Base-by-base conservation (phyloP, 2,113 vertebrate species). In the Tetrax tetrax region DNA sequence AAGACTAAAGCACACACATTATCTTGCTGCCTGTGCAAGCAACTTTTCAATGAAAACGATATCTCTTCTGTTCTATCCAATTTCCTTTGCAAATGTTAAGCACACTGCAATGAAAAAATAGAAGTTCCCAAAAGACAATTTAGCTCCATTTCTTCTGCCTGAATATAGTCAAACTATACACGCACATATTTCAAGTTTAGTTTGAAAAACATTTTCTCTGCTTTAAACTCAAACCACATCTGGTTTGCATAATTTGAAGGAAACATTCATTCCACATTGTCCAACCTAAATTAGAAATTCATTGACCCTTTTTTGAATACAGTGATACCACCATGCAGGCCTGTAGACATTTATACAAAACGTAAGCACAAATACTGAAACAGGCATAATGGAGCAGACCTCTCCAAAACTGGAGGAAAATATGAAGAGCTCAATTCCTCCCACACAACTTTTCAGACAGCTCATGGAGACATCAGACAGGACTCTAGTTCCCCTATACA, bases 141-240 rank as follows among this genome's bases (percentile, higher is more conserved):
- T 68, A 95, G 76, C 37, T 87, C 83, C 53, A 69, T 57, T 82
- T 91, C 56, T 95, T 84, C 77, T 84, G 87, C 72, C 72, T 93
- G 77, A 95, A 48, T 9, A 87, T 75, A 90, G 95, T 93, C 86
- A 96, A 93, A 79, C 77, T 89, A 53, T 37, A 91, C 29, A 89
- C 66, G 78, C 27, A 95, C 50, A 75, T 47, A 83, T 76, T 92
- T 89, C 70, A 68, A 92, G 72, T 84, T 83, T 16, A 60, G 64
- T 21, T 64, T 61, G 76, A 84, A 92, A 96, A 93, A 47, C 33
- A 41, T 86, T 86, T 89, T 86, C 72, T 84, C 57, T 76, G 43
- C 69, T 79, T 93, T 79, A 91, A 92, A 92, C 77, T 92, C 53
- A 82, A 83, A 29, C 29, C 65, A 95, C 89, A 95, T 94, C 83